These are phyloP conservation scores for Lasiurus cinereus DNA, from an alignment of 2,113 vertebrate species.

Conservation along the genomic window DNA sequence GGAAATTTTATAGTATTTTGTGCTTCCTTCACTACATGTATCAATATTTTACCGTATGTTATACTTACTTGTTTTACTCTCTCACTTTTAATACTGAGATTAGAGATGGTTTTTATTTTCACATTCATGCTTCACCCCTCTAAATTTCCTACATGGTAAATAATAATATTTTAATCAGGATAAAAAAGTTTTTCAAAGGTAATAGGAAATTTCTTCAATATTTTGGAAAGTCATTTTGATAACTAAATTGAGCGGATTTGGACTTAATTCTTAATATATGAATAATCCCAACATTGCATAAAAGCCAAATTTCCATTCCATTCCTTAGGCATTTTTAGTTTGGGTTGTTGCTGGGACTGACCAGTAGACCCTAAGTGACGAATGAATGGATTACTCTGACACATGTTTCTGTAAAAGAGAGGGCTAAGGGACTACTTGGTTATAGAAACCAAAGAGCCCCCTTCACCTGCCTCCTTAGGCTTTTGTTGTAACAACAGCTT, in stretches of 20 bases:
- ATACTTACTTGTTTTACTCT: not conserved
- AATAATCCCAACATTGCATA: constrained; percentile 9
- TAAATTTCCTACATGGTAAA: constrained; percentile 22
- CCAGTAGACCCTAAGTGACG: no score
- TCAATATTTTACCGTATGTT: not conserved
- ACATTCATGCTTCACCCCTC: not conserved
- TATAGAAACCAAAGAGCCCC: no score
- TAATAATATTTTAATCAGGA: constrained; percentile 27
- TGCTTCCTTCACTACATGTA: not conserved
- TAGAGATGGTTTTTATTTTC: constrained; percentile 53
- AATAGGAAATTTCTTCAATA: constrained; percentile 47
- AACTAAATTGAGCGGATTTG: constrained; percentile 38
- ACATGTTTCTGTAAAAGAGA: no score
- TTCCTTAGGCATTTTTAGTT: not conserved
- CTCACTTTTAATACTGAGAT: constrained; percentile 24
- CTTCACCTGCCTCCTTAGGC: no score
- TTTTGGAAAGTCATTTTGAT: constrained; percentile 26
- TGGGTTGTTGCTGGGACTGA: not conserved
- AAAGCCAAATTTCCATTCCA: constrained; percentile 35
- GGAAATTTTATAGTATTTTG: not conserved
- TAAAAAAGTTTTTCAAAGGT: not conserved
- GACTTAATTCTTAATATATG: constrained; percentile 12
- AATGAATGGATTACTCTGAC: no score
- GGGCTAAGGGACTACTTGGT: no score
- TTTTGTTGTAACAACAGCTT: no score